Percentiles rank a stretch among this genome's conserved stretches.
Evolutionary conservation across 2,888 invertebrate species (phyloP).

Genomic region (Drosophila colorata): DNA sequence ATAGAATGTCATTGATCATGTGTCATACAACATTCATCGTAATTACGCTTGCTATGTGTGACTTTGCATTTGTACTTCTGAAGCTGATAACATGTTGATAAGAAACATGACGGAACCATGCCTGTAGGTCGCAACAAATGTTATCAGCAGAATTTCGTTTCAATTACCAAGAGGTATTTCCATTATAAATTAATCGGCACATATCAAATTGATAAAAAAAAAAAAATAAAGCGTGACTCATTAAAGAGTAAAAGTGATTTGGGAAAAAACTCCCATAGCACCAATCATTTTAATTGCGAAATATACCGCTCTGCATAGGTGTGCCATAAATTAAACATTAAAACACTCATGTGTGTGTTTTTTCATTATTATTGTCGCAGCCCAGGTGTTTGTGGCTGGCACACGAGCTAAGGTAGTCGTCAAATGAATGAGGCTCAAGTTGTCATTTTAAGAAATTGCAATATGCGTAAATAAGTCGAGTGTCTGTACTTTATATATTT

Average conservation of each 20-base stretch:
- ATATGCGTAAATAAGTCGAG: slow-evolving; percentile 12
- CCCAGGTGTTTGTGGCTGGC: too few relatives aligned
- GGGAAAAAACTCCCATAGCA: slow-evolving; percentile 8
- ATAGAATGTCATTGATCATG: too few relatives aligned
- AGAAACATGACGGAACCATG: too few relatives aligned
- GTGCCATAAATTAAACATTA: slow-evolving; percentile 18
- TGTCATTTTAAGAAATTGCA: slow-evolving; percentile 11
- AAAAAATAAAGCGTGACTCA: slow-evolving; percentile 19
- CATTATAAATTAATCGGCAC: neutral
- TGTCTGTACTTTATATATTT: slow-evolving; percentile 15
- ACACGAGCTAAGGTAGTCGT: too few relatives aligned
- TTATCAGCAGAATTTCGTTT: neutral
- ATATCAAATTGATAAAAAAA: neutral
- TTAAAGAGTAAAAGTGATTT: slow-evolving; percentile 1
- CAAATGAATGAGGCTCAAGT: neutral
- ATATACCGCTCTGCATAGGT: neutral
- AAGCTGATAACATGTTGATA: too few relatives aligned
- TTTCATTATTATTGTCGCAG: neutral
- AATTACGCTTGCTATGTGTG: too few relatives aligned
- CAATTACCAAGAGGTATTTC: slow-evolving; percentile 1
- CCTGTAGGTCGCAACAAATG: neutral
- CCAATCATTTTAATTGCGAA: slow-evolving; percentile 2
- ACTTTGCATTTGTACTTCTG: too few relatives aligned
- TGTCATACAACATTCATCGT: too few relatives aligned
- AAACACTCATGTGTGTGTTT: neutral